Evolutionary conservation across 2,888 invertebrate species (phyloP).

Genomic region (Arrhopalites spinosus): DNA sequence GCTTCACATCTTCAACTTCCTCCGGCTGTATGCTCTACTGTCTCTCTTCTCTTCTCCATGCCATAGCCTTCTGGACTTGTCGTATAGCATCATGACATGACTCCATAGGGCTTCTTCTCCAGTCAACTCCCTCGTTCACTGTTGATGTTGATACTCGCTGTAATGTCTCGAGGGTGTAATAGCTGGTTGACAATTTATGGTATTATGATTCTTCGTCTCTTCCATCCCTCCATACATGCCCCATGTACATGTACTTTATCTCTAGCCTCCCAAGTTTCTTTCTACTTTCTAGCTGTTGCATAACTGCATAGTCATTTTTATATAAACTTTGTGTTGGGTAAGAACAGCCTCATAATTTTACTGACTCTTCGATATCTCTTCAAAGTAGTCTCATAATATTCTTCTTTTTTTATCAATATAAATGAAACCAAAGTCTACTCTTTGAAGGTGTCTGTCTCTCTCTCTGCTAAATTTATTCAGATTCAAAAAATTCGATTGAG

Average conservation of each 20-base stretch:
- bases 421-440: too few relatives aligned
- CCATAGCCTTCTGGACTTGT: background rate
- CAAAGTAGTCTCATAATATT: too few relatives aligned
- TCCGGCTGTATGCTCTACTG: constrained; percentile 2
- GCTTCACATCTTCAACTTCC: constrained; percentile 1
- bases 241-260: background rate
- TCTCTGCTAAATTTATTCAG: too few relatives aligned
- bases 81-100: background rate
- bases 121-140: background rate
- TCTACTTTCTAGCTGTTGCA: background rate
- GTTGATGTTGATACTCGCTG: constrained; percentile 31
- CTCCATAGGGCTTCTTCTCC: background rate
- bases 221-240: background rate
- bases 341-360: too few relatives aligned
- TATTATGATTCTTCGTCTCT: constrained; percentile 38
- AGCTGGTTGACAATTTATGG: constrained; percentile 55
- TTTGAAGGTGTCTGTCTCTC: too few relatives aligned
- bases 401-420: too few relatives aligned
- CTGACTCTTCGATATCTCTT: too few relatives aligned
- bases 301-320: too few relatives aligned
- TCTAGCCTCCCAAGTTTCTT: background rate
- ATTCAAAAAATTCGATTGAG: too few relatives aligned
- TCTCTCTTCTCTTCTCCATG: background rate
- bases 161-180: constrained; percentile 54
- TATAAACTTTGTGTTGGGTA: too few relatives aligned